Evolutionary conservation across 2,797 vertebrate species (phyloP), one percentile per base, ranked within the genome.

Genomic region (Streptopelia turtur): DNA sequence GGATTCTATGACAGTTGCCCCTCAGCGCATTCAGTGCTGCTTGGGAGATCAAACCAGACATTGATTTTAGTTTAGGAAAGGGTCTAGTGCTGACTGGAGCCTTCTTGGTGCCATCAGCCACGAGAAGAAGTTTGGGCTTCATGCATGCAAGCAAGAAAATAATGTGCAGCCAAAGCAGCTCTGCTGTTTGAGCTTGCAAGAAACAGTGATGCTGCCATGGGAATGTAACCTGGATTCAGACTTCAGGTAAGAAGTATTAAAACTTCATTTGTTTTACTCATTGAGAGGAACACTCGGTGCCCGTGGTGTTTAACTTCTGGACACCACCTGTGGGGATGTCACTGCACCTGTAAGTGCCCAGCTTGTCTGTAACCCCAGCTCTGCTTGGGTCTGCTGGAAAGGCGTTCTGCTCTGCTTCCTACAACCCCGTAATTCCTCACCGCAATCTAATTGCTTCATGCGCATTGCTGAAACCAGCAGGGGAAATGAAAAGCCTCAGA

Each of bases 271-370:
- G 27, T 52, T 75, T 20, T 15, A 15, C 12, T 47, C 9, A n/a
- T 56, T 39, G 5, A 20, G 56, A 41, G 37, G 59, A 86, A 35
- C 20, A 0, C 33, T 10, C 0, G 0, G 25, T 53, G 61, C 37
- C 68, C 13, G 0, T 2, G 0, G 3, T 4, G 45, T 50, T 18
- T 31, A 1, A 10, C n/a, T 28, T 21, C n/a, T 4, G 81, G 41
- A 61, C 22, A 28, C 11, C 0, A 5, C 2, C 61, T 2, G 12
- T 2, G 14, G 80, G 35, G 30, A 4, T 15, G 63, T 14, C 37
- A 2, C 66, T 1, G 72, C 1, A 2, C 18, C 45, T 33, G 60
- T 9, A 0, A 22, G 33, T 27, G 70, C 47, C 11, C 1, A 4
- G 37, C 57, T 2, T 5, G 16, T 24, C 60, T 16, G 37, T 3